Conservation (phyloP, 2,888 invertebrate genomes). For the Acleris sparsana region DNA sequence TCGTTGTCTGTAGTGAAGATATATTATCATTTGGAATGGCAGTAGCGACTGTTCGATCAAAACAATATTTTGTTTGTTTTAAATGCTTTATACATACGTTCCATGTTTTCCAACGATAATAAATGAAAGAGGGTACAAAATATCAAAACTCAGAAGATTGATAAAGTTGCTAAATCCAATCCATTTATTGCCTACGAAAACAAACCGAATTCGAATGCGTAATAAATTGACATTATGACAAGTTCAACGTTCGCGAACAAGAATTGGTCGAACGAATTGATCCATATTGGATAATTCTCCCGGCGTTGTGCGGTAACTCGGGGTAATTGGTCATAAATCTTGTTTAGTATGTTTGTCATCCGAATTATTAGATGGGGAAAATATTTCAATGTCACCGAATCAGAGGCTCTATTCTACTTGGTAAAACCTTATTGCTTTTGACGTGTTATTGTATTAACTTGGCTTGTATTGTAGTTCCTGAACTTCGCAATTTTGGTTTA, state of each 20-base stretch:
- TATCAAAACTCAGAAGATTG: too few species aligned
- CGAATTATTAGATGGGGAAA: not conserved
- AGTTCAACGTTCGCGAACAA: conserved; percentile 25
- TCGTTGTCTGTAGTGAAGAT: not conserved
- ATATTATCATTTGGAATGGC: not conserved
- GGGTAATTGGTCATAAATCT: conserved; percentile 29
- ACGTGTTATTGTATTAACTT: too few species aligned
- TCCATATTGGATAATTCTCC: conserved; percentile 9
- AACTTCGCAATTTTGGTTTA: too few species aligned
- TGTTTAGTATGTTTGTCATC: conserved; percentile 1
- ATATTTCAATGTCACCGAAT: not conserved
- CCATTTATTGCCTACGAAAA: too few species aligned
- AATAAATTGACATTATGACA: not conserved
- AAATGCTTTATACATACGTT: too few species aligned
- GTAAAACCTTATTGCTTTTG: too few species aligned
- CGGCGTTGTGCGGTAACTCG: conserved; percentile 6
- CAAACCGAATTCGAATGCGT: not conserved
- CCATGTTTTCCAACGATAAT: too few species aligned
- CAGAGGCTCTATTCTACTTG: too few species aligned
- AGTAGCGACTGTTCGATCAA: not conserved
- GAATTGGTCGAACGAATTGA: conserved; percentile 20
- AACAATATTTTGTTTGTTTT: not conserved
- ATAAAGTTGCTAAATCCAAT: too few species aligned
- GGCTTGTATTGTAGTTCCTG: too few species aligned
- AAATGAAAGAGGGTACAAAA: too few species aligned